Conservation (phyloP, 2,113 vertebrate species). For the Accipiter cooperii region DNA sequence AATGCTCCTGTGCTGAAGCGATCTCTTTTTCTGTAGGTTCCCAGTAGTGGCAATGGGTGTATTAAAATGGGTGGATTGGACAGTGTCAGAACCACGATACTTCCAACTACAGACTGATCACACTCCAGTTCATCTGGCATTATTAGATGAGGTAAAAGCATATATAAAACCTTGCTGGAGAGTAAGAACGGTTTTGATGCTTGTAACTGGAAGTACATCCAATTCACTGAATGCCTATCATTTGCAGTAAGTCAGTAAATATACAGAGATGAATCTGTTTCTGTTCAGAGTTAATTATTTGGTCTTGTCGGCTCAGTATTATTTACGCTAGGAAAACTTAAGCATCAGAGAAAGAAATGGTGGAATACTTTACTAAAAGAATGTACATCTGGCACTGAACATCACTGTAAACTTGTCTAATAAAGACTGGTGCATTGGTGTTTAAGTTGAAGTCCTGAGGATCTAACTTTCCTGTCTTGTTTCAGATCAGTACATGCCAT, state of each 20-base stretch:
- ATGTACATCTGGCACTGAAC: neutral
- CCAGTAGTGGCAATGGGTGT: conserved; percentile 98
- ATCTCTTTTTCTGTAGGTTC: conserved; percentile 73
- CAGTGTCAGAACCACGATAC: conserved; percentile 93
- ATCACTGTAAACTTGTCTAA: neutral
- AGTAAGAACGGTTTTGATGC: neutral
- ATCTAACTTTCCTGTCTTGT: neutral
- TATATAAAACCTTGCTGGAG: neutral
- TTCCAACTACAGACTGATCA: conserved; percentile 98
- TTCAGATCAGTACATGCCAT: conserved; percentile 96
- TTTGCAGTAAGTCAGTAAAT: neutral
- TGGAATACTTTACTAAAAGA: neutral
- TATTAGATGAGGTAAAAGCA: conserved; percentile 86
- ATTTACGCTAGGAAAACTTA: neutral
- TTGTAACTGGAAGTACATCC: neutral
- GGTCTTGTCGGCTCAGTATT: neutral
- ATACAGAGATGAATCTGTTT: neutral
- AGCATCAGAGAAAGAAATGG: neutral
- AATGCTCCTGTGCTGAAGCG: neutral
- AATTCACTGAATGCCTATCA: neutral
- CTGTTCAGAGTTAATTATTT: neutral
- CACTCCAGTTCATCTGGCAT: conserved; percentile 91
- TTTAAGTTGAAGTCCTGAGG: neutral
- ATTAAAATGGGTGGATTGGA: conserved; percentile 99
- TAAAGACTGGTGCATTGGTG: neutral